These are phyloP conservation scores for Ypsolopha sequella DNA, from an alignment of 2,888 invertebrate genomes.

Conservation along the genomic window DNA sequence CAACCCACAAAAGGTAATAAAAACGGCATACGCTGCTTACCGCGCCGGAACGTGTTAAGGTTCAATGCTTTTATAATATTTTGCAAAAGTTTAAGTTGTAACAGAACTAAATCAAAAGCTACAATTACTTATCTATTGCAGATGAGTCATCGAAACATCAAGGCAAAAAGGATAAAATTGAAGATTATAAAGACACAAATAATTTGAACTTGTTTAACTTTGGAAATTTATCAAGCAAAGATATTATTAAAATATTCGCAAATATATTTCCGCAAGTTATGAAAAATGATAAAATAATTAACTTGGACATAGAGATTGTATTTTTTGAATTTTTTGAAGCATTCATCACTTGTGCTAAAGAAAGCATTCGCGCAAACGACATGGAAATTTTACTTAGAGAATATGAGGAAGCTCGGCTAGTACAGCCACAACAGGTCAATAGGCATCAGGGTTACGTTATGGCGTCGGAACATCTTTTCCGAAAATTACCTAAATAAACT, in stretches of 20 bases:
- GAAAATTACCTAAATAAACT: too few species aligned
- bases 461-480: too few species aligned
- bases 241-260: conserved; percentile 37
- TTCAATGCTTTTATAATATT: too few species aligned
- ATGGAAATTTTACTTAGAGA: conserved; percentile 17
- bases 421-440: background rate
- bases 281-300: conserved; percentile 35
- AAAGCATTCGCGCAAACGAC: conserved; percentile 38
- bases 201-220: conserved; percentile 42
- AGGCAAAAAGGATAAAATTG: conserved; percentile 10
- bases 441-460: background rate
- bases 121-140: conserved; percentile 11
- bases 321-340: conserved; percentile 75
- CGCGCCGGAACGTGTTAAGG: too few species aligned
- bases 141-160: conserved; percentile 16
- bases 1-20: too few species aligned
- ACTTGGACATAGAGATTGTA: conserved; percentile 63
- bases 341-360: conserved; percentile 50
- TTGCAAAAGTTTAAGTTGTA: too few species aligned
- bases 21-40: too few species aligned
- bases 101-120: too few species aligned
- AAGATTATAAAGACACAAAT: conserved; percentile 4
- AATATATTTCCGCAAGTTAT: conserved; percentile 60
- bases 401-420: background rate
- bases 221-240: conserved; percentile 38